Conservation (phyloP, 2,797 vertebrate genomes). For the Otolemur crassicaudatus region DNA sequence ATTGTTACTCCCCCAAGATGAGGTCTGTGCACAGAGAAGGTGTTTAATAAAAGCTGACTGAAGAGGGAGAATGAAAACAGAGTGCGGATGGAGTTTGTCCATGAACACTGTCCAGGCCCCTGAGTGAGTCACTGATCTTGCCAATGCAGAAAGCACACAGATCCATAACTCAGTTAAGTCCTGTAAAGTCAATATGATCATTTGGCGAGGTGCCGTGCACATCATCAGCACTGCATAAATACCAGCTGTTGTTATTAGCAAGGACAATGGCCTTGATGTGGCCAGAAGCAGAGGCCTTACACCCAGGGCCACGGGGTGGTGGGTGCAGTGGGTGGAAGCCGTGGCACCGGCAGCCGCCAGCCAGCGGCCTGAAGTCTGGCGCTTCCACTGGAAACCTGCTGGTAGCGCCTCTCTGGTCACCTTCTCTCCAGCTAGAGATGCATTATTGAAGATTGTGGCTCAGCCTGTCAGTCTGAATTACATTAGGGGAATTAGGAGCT, state of each 20-base stretch:
- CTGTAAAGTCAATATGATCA: not conserved
- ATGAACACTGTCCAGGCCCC: not conserved
- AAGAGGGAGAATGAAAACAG: constrained; percentile 16
- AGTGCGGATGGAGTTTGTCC: not conserved
- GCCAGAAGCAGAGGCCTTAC: not conserved
- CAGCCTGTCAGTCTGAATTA: constrained; percentile 78
- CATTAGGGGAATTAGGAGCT: constrained; percentile 69
- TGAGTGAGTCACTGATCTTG: not conserved
- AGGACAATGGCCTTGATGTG: not conserved
- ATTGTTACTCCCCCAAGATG: not conserved
- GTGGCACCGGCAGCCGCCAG: not conserved
- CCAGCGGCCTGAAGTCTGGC: not conserved
- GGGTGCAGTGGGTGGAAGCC: not conserved
- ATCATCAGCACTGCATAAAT: constrained; percentile 35
- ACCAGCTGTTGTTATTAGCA: constrained; percentile 23
- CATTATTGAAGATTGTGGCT: constrained; percentile 73
- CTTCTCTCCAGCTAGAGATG: constrained; percentile 70
- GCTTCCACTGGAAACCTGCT: constrained; percentile 20
- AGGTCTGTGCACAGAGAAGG: not conserved
- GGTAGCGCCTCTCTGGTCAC: not conserved
- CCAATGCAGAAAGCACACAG: constrained; percentile 14
- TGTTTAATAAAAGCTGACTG: constrained; percentile 38
- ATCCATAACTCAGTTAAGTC: constrained; percentile 3
- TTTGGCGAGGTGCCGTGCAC: not conserved
- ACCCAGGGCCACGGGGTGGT: not conserved